Base-by-base conservation (phyloP, 2,888 invertebrate genomes). In the Pherbina coryleti region DNA sequence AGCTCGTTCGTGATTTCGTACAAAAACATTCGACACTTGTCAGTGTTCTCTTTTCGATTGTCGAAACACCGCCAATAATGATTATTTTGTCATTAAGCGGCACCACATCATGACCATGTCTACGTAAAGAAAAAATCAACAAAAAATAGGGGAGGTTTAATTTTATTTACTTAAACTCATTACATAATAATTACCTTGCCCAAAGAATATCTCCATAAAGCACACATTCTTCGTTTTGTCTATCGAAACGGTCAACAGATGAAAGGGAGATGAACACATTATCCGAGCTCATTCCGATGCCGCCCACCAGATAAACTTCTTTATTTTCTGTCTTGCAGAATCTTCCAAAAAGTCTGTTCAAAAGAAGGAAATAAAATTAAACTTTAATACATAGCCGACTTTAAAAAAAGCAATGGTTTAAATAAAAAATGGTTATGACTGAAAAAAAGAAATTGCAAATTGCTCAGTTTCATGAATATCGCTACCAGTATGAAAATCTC, bases 11-110 rank as follows among this genome's bases (percentile, higher is more conserved):
- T 77, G 92, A 90, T 84, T 92, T 91, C 81, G 92, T 92, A 85
- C 93, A 93, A 83, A 91, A 94, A 64, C 93, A 93, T 86, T 94
- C 94, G 37, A 93, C 93, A 82, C 92, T 93, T 84, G 91, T 92
- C 25, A 94, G 87, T 0, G 93, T 92, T 64, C 92, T 69, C 31
- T 81, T 82, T n/a, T 79, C 78, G 28, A 75, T 64, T 2, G 83
- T 81, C 14, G 84, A 84, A 19, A 86, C 84, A 31, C 86, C 86
- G n/a, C 86, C 86, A 76, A 86, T 79, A 69, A 86, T 81, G 34
- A 84, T 79, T 66, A 85, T 84, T 57, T 84, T 82, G 53, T 84
- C 84, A 67, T 84, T 81, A 71, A 84, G 62, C 49, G 51, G 8
- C 25, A 79, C 82, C 66, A 84, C 82, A 73, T 85, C 86, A 74